Evolutionary conservation across 2,113 vertebrate genomes (phyloP), one percentile per base, ranked within the genome.

Genomic region (Phasianus colchicus): DNA sequence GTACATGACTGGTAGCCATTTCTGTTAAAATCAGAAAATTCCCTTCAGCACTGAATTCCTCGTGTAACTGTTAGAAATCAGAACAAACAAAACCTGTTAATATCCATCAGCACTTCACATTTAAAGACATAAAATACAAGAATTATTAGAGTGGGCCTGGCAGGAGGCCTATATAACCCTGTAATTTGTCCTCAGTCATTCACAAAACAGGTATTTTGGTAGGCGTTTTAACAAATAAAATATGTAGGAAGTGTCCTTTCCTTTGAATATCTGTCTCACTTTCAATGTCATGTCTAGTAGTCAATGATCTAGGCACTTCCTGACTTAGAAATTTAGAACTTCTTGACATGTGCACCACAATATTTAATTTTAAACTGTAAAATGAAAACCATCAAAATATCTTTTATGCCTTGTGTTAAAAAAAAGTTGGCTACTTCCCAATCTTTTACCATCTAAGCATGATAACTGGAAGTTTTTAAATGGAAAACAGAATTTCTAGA

Each of bases 11-110:
- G 30, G 99, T 99, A 80, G 99, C 99, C 98, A 99, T 99, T 97
- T 99, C 99, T 55, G 99, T 99, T 96, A 99, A 96, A 64, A 99
- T 98, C 22, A 99, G 98, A 97, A 99, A 99, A 97, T 99, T 99
- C 96, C 99, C 99, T 96, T 99, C 99, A 73, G 98, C 97, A 7
- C 97, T 99, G 97, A 98, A 99, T 96, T 99, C 98, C 42, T 99
- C 99, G 15, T 99, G 98, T 67, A 99, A 97, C 99, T 99, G 96
- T 96, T 81, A 87, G 95, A 94, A 91, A 92, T 70, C 82, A 93
- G 94, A 83, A 7, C 45, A 96, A 93, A 97, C 6, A 76, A 86
- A 90, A 75, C 45, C 45, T 72, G 10, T 89, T 79, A 86, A 74
- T 91, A 66, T 48, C 61, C 4, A 13, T 58, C 47, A 43, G 52